Evolutionary conservation across 2,113 vertebrate genomes (phyloP).

Genomic region (Nycticorax nycticorax): DNA sequence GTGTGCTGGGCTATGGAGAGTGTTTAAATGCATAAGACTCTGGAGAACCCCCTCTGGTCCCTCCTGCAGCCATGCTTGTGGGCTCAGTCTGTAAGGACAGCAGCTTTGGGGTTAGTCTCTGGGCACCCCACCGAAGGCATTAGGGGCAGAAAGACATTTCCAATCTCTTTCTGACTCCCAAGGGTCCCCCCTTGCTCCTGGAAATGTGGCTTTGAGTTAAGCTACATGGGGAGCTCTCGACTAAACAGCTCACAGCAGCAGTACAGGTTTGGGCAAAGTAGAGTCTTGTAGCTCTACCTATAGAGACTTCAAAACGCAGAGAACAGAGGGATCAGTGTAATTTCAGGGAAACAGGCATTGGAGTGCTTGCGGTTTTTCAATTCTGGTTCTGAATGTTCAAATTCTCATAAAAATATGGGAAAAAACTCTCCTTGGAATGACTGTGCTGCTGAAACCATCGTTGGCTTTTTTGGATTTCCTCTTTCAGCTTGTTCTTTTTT

Average conservation of each 20-base stretch:
- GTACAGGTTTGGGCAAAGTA: conserved; percentile 4
- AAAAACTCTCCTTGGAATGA: conserved; percentile 2
- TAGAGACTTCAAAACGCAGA: neutral
- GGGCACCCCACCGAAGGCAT: neutral
- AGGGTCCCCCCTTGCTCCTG: neutral
- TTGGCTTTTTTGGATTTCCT: neutral
- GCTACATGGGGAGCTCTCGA: neutral
- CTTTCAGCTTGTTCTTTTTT: neutral
- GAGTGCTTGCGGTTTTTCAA: neutral
- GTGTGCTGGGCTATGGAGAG: neutral
- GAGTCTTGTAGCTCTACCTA: neutral
- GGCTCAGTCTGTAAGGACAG: neutral
- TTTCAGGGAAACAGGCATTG: neutral
- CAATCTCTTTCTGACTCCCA: neutral
- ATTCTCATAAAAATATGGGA: neutral
- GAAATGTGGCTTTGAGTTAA: neutral
- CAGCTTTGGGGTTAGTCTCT: neutral
- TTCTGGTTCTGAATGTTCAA: neutral
- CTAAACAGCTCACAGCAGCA: neutral
- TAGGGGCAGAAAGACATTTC: neutral
- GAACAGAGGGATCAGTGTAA: neutral
- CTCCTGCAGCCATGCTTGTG: neutral
- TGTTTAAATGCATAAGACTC: neutral
- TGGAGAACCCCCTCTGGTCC: neutral
- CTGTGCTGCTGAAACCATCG: neutral